A percentile compares a stretch with the other conserved stretches of the same genome.
Evolutionary conservation across 2,113 vertebrate species (phyloP).

Genomic region (Charadrius vociferus): DNA sequence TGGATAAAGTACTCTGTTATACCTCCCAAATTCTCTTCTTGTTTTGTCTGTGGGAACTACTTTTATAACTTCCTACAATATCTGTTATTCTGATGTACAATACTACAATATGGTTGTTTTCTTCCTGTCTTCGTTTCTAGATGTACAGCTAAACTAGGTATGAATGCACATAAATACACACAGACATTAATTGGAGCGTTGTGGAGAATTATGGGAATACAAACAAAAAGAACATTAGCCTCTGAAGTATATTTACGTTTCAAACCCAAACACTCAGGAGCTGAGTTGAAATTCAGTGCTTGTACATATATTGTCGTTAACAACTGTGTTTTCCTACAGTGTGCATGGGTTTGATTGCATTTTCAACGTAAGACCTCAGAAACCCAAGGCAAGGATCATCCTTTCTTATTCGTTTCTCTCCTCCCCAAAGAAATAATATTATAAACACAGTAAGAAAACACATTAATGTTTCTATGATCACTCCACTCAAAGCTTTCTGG

Average conservation of each 20-base stretch:
- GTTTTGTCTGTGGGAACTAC: neutral
- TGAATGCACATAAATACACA: neutral
- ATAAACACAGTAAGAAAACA: neutral
- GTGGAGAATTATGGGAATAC: neutral
- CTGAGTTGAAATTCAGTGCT: neutral
- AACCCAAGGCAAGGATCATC: neutral
- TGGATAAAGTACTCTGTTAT: neutral
- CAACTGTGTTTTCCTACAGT: neutral
- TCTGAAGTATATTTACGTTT: neutral
- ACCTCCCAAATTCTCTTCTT: neutral
- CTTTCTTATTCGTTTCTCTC: neutral
- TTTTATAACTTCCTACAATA: neutral
- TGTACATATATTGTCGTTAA: neutral
- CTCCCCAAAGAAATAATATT: neutral
- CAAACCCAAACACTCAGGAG: neutral
- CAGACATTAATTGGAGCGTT: neutral
- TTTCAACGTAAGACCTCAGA: neutral
- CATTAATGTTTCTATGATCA: neutral
- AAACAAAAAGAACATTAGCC: neutral
- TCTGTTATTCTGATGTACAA: neutral
- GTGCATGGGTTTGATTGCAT: accelerated
- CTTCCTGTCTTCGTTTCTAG: neutral
- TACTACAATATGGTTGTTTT: neutral
- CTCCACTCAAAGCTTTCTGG: neutral
- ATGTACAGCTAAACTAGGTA: neutral